phyloP scores from a whole-genome alignment of 2,113 vertebrate genomes.

The Petromus typicus region DNA sequence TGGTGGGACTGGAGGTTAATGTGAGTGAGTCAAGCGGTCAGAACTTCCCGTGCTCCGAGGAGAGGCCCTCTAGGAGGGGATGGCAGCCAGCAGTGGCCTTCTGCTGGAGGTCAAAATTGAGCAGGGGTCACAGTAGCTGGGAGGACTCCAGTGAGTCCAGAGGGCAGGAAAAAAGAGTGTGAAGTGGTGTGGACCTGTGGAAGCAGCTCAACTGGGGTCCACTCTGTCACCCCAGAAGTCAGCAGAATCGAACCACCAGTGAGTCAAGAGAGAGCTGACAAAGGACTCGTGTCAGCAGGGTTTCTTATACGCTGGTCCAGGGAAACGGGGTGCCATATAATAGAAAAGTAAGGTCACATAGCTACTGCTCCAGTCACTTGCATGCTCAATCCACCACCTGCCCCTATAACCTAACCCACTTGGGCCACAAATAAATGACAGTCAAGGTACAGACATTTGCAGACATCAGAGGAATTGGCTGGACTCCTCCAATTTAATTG shows the following conservation, averaged over 20 bases:
- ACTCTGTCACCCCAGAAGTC: neutral
- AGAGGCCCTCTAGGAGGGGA: accelerated
- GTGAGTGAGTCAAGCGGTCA: neutral
- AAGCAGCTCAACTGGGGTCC: neutral
- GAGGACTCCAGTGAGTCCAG: neutral
- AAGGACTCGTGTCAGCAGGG: neutral
- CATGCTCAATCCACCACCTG: neutral
- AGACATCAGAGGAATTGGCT: neutral
- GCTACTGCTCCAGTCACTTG: neutral
- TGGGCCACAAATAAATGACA: neutral
- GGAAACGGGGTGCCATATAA: neutral
- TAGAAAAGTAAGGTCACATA: neutral
- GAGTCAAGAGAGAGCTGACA: neutral
- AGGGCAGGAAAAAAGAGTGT: neutral
- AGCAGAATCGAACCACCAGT: neutral
- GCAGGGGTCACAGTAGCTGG: neutral
- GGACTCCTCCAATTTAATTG: neutral
- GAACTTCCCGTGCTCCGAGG: neutral
- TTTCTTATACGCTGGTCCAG: neutral
- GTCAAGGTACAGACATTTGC: neutral
- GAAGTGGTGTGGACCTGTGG: too few species aligned
- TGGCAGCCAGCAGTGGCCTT: neutral
- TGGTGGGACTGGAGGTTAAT: neutral
- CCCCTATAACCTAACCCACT: neutral
- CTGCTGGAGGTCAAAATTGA: neutral